These are phyloP conservation scores for Alentia gelatinosa DNA, from an alignment of 2,888 invertebrate species.

Conservation along the genomic window DNA sequence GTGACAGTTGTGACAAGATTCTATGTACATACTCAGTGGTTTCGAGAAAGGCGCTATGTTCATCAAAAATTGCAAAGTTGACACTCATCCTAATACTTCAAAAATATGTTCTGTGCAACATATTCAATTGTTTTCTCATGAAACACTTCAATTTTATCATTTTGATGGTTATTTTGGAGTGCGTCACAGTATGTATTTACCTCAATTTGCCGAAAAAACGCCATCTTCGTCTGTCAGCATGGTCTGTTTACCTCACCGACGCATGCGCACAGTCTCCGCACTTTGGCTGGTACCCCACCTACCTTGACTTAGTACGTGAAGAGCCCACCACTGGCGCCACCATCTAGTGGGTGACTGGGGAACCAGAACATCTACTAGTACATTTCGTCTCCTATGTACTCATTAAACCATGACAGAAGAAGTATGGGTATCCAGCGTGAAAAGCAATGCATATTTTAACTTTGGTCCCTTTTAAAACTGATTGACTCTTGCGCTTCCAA, in stretches of 20 bases:
- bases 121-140: background rate
- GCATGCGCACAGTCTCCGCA: conserved; percentile 39
- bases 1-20: background rate
- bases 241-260: conserved; percentile 54
- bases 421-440: too few relatives aligned
- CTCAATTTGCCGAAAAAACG: conserved; percentile 54
- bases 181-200: background rate
- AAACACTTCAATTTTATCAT: background rate
- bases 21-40: background rate
- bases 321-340: too few relatives aligned
- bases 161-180: background rate
- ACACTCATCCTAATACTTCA: background rate
- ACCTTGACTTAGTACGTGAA: too few relatives aligned
- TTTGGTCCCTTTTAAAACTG: too few relatives aligned
- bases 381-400: too few relatives aligned
- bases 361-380: too few relatives aligned
- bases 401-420: too few relatives aligned
- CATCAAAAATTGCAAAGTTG: background rate
- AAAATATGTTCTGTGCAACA: background rate
- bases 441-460: too few relatives aligned
- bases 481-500: too few relatives aligned
- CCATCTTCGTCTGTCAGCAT: conserved; percentile 50
- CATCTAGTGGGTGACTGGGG: too few relatives aligned
- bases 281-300: too few relatives aligned
- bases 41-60: background rate